Conservation (phyloP, 1,140 invertebrate species). For the Eciton burchellii region DNA sequence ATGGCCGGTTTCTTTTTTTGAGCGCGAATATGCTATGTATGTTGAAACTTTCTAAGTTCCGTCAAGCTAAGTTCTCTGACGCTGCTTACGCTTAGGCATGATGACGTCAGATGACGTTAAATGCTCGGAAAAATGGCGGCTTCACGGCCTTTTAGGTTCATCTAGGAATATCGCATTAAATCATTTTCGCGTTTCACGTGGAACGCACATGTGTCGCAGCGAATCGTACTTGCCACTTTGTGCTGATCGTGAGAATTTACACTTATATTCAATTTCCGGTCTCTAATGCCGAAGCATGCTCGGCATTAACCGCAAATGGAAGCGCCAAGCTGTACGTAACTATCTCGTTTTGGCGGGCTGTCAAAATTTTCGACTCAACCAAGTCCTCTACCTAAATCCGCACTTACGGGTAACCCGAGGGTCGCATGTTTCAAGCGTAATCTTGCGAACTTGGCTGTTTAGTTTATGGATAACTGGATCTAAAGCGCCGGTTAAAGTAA, state of each 20-base stretch:
- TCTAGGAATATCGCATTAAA: no score
- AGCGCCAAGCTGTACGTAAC: slow-evolving; percentile 33
- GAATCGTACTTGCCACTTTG: background rate
- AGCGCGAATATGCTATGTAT: no score
- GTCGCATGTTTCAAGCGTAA: slow-evolving; percentile 41
- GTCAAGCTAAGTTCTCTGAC: no score
- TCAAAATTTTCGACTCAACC: slow-evolving; percentile 48
- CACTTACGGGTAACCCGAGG: slow-evolving; percentile 33
- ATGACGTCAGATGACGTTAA: no score
- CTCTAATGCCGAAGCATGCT: slow-evolving; percentile 41
- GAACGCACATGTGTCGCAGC: background rate
- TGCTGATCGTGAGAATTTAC: background rate
- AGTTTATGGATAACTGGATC: slow-evolving; percentile 56
- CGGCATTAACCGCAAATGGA: slow-evolving; percentile 33
- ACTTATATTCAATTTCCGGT: slow-evolving; percentile 14
- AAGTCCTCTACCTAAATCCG: slow-evolving; percentile 43
- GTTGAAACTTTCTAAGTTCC: no score
- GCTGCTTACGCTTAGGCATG: no score
- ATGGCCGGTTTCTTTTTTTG: no score
- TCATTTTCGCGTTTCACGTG: no score
- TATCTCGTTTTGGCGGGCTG: slow-evolving; percentile 45
- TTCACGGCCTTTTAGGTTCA: no score
- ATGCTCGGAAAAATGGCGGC: no score
- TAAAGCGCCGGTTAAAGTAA: slow-evolving; percentile 30
- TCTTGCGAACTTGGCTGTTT: slow-evolving; percentile 50